phyloP scores from a whole-genome alignment of 2,888 invertebrate species.

The Hypomecis atomaria region DNA sequence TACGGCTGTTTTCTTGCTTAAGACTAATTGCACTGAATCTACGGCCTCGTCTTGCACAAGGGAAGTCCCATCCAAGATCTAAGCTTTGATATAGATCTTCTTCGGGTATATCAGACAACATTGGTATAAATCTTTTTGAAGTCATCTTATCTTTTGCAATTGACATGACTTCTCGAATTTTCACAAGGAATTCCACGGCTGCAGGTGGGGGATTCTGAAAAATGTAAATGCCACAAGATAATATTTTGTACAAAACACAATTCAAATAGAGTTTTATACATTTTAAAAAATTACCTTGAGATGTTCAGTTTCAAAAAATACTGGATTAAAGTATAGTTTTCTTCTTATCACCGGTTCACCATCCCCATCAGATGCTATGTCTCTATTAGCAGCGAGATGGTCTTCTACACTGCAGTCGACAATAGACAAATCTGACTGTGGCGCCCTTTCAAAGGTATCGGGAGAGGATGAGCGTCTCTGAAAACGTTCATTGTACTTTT shows the following conservation, averaged over 20 bases:
- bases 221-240: neutral
- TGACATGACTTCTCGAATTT: slow-evolving; percentile 95
- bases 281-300: slow-evolving; percentile 85
- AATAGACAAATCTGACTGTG: slow-evolving; percentile 79
- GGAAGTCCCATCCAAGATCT: slow-evolving; percentile 80
- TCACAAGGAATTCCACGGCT: slow-evolving; percentile 93
- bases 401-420: slow-evolving; percentile 72
- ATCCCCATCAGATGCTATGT: slow-evolving; percentile 63
- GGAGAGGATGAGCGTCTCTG: slow-evolving; percentile 75
- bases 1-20: slow-evolving; percentile 86
- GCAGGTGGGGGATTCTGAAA: slow-evolving; percentile 94
- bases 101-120: slow-evolving; percentile 91
- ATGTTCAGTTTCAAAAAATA: slow-evolving; percentile 94
- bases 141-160: slow-evolving; percentile 95
- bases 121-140: slow-evolving; percentile 91
- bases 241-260: neutral
- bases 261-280: neutral
- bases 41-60: slow-evolving; percentile 79
- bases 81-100: slow-evolving; percentile 85
- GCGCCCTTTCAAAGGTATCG: slow-evolving; percentile 74
- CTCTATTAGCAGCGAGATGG: slow-evolving; percentile 51
- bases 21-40: slow-evolving; percentile 84
- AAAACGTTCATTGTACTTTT: slow-evolving; percentile 63
- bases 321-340: slow-evolving; percentile 95
- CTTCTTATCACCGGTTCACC: slow-evolving; percentile 84